A percentile compares a stretch with the other conserved stretches of the same genome.
Conservation (phyloP, 2,797 vertebrate genomes). For the Chaetophractus vellerosus region DNA sequence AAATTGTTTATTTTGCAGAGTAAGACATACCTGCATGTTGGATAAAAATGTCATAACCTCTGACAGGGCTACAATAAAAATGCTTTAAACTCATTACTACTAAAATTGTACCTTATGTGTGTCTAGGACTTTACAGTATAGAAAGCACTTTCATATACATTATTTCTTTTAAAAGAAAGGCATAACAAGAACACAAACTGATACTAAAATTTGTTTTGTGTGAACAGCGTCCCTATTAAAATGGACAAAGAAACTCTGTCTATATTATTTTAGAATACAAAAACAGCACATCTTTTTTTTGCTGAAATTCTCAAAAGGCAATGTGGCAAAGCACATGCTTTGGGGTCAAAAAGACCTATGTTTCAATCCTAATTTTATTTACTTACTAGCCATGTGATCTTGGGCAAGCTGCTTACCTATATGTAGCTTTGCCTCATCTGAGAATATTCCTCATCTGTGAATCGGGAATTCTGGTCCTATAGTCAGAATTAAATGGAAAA, state of each 20-base stretch:
- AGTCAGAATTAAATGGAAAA: not conserved
- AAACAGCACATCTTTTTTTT: not conserved
- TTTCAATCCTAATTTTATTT: slow-evolving; percentile 54
- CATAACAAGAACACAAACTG: slow-evolving; percentile 39
- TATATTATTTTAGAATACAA: slow-evolving; percentile 50
- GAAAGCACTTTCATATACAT: slow-evolving; percentile 45
- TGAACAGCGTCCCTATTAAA: slow-evolving; percentile 56
- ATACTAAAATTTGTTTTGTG: not conserved
- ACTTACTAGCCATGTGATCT: slow-evolving; percentile 14
- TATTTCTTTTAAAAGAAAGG: slow-evolving; percentile 68
- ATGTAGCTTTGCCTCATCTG: not conserved
- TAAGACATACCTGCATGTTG: slow-evolving; percentile 36
- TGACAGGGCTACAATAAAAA: slow-evolving; percentile 64
- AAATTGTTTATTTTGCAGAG: slow-evolving; percentile 46
- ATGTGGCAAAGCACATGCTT: not conserved
- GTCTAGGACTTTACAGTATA: slow-evolving; percentile 40
- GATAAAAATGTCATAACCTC: slow-evolving; percentile 52
- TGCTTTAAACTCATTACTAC: slow-evolving; percentile 65
- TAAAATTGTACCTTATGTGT: slow-evolving; percentile 57
- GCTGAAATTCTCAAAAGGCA: slow-evolving; percentile 34
- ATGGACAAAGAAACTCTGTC: slow-evolving; percentile 35
- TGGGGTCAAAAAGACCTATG: not conserved
- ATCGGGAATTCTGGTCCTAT: slow-evolving; percentile 44
- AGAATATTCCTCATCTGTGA: slow-evolving; percentile 29
- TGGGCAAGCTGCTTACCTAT: slow-evolving; percentile 31